Evolutionary conservation across 2,888 invertebrate species (phyloP), one percentile per base, ranked within the genome.

Genomic region (Lamellibrachia satsuma): DNA sequence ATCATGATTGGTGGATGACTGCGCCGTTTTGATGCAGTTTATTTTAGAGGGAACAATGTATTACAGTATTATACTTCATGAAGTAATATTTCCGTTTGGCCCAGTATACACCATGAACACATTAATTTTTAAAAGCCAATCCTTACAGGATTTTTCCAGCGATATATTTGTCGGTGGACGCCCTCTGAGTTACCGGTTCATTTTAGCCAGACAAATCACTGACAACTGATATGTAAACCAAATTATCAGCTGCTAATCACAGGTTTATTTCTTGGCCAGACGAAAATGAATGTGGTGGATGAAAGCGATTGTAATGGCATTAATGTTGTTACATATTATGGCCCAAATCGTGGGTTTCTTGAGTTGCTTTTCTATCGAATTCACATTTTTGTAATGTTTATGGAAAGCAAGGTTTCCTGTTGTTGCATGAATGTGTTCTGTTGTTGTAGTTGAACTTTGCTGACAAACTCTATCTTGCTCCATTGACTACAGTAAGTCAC

Each of bases 401-500:
- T 27, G 51, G 55, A 52, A 91, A 90, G 15, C 11, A 91, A n/a
- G n/a, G n/a, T n/a, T n/a, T n/a, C n/a, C n/a, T n/a, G n/a, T n/a
- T n/a, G n/a, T 39, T 39, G 15, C 91, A 0, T 91, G 51, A 52
- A 52, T 92, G 52, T 91, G 57, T 91, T 52, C 51, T 91, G 57
- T 52, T 91, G 8, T 93, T 93, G 39, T 93, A 94, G 94, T 92
- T 94, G 57, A 93, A 94, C 90, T 94, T 94, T 90, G 11, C 90
- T 39, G 93, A 93, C 91, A 94, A 94, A 97, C 97, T 99, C 91
- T 98, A 99, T 95, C 97, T 99, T 7, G 99, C 99, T 93, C 99
- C 99, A 0, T 97, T 99, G 92, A 99, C 99, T 1, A 99, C 99
- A 8, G 94, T 94, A 93, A 90, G 96, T 96, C 3, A 75, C 75